Conservation (phyloP, 2,888 invertebrate species). For the Gonocerus acuteangulatus region DNA sequence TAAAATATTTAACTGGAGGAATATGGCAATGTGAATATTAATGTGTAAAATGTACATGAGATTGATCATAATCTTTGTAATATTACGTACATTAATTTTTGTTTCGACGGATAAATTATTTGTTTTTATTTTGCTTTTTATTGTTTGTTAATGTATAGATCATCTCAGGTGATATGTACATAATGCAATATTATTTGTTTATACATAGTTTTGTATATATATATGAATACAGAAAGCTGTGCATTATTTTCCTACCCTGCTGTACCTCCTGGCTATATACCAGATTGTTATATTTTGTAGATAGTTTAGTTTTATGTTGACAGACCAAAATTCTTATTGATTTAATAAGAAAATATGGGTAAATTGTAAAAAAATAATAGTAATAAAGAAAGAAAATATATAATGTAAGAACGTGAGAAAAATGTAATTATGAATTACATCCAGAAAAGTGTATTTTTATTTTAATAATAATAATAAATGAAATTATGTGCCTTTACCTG, state of each 20-base stretch:
- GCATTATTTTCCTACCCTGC: constrained; percentile 8
- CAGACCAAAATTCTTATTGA: constrained; percentile 27
- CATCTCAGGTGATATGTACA: constrained; percentile 23
- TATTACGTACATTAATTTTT: neutral
- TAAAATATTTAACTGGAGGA: too few relatives aligned
- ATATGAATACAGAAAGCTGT: neutral
- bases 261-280: constrained; percentile 2
- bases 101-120: neutral
- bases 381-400: constrained; percentile 6
- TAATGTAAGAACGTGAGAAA: neutral
- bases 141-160: constrained; percentile 13
- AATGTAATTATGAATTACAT: neutral
- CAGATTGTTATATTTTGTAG: constrained; percentile 24
- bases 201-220: constrained; percentile 22
- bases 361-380: neutral
- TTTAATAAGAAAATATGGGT: neutral
- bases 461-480: constrained; percentile 10
- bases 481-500: constrained; percentile 34
- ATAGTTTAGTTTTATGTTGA: constrained; percentile 22
- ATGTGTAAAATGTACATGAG: too few relatives aligned
- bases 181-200: constrained; percentile 5
- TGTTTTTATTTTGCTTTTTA: neutral
- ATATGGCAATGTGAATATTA: too few relatives aligned
- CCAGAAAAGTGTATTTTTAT: constrained; percentile 4
- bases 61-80: neutral